Percentiles rank a stretch among this genome's conserved stretches.
phyloP scores from a whole-genome alignment of 1,140 invertebrate genomes.

The Aphelinus atriplicis region DNA sequence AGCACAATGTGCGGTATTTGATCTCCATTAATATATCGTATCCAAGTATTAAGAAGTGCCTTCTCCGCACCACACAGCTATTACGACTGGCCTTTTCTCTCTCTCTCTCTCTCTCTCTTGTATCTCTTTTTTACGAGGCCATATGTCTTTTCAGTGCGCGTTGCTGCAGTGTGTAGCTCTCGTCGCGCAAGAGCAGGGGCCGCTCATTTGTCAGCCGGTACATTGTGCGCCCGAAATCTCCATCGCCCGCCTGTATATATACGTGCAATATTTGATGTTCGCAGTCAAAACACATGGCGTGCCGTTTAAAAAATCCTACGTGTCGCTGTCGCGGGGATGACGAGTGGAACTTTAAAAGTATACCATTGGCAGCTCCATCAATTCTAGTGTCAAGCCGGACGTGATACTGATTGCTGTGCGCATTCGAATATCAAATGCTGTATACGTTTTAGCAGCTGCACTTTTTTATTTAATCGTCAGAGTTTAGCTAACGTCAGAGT shows the following conservation, averaged over 20 bases:
- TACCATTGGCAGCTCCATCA: too few species aligned
- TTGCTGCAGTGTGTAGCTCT: conserved; percentile 32
- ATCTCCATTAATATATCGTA: conserved; percentile 61
- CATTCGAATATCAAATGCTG: too few species aligned
- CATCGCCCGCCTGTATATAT: background rate
- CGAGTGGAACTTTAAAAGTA: too few species aligned
- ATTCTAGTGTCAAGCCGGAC: too few species aligned
- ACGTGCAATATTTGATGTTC: conserved; percentile 51
- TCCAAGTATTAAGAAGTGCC: conserved; percentile 37
- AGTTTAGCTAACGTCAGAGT: too few species aligned
- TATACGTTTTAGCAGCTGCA: too few species aligned
- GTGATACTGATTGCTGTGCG: too few species aligned
- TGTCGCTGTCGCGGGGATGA: too few species aligned
- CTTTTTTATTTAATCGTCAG: too few species aligned
- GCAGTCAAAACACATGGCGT: conserved; percentile 52
- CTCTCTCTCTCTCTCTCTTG: conserved; percentile 41
- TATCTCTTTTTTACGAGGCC: conserved; percentile 59
- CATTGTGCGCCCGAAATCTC: conserved; percentile 40
- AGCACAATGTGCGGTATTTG: conserved; percentile 53
- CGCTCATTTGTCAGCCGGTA: conserved; percentile 60
- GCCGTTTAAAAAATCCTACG: background rate
- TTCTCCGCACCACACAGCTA: conserved; percentile 43
- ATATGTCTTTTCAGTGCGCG: conserved; percentile 54
- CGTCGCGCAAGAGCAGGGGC: conserved; percentile 26
- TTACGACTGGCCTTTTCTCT: conserved; percentile 43